phyloP scores from a whole-genome alignment of 92 coral and sea anemone species.

The Porites evermanni region DNA sequence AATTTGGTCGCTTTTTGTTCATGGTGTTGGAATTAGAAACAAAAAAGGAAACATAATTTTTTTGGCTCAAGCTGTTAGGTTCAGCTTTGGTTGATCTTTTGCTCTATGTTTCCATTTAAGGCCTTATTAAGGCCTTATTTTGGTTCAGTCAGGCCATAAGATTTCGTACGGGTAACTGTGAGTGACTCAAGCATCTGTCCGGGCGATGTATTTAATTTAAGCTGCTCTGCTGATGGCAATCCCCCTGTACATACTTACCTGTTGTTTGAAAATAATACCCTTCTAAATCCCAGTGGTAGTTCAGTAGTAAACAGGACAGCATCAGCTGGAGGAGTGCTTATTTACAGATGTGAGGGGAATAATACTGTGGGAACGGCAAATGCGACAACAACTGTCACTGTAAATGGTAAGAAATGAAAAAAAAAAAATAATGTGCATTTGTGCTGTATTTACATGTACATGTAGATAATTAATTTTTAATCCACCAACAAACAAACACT shows the following conservation, averaged over 20 bases:
- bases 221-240: constrained; percentile 42
- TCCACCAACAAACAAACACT: no score
- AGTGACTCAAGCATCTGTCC: constrained; percentile 20
- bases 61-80: no score
- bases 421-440: neutral
- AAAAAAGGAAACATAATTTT: no score
- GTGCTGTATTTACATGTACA: no score
- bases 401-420: constrained; percentile 16
- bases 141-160: no score
- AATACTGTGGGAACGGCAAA: constrained; percentile 46
- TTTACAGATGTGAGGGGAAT: constrained; percentile 51
- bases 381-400: constrained; percentile 27
- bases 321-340: constrained; percentile 19
- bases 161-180: no score
- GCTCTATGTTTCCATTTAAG: no score
- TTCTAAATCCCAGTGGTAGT: neutral
- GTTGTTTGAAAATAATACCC: constrained; percentile 40
- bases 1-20: no score
- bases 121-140: no score
- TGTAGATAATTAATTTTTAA: no score
- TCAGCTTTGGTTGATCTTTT: no score
- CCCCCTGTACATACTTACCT: constrained; percentile 57
- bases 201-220: constrained; percentile 12
- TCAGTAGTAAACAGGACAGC: neutral
- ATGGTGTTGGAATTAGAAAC: no score